Percentiles rank a stretch among this genome's conserved stretches.
phyloP scores from a whole-genome alignment of 2,888 invertebrate genomes.

The Parelbella ahira region DNA sequence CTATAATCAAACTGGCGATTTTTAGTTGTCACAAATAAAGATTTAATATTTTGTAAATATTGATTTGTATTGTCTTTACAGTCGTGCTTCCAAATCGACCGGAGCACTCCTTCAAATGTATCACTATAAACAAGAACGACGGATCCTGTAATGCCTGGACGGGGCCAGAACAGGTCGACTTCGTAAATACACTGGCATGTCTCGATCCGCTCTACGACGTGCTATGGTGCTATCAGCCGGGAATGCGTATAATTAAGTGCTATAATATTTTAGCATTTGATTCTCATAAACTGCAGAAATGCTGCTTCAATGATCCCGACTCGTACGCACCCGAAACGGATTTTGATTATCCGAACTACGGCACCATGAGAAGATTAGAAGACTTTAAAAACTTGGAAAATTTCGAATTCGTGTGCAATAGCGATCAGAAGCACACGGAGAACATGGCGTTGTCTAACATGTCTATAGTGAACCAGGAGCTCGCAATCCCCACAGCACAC shows the following conservation, averaged over 20 bases:
- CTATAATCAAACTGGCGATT: too few species aligned
- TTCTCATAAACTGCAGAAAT: conserved; percentile 69
- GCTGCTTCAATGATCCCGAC: conserved; percentile 55
- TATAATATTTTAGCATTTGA: conserved; percentile 93
- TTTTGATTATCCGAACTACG: conserved; percentile 63
- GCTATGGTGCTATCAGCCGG: conserved; percentile 93
- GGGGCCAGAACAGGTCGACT: conserved; percentile 90
- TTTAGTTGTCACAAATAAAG: too few species aligned
- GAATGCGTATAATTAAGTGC: conserved; percentile 83
- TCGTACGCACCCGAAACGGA: conserved; percentile 44
- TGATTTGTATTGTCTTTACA: conserved; percentile 42
- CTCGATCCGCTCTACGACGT: conserved; percentile 96
- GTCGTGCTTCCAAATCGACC: conserved; percentile 91
- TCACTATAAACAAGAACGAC: conserved; percentile 93
- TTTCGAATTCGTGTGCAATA: conserved; percentile 52
- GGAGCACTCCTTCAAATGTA: conserved; percentile 90
- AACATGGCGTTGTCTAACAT: conserved; percentile 62
- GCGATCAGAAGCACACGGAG: conserved; percentile 47
- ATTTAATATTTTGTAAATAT: too few species aligned
- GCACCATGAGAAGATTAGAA: conserved; percentile 63
- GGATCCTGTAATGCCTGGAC: conserved; percentile 93
- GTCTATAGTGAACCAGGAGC: conserved; percentile 88
- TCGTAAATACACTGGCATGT: conserved; percentile 88
- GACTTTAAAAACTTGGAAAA: conserved; percentile 64
- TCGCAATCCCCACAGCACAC: conserved; percentile 87